Percentiles rank a stretch among this genome's conserved stretches.
Conservation (phyloP, 2,888 invertebrate species). For the Epirrhoe tristata region DNA sequence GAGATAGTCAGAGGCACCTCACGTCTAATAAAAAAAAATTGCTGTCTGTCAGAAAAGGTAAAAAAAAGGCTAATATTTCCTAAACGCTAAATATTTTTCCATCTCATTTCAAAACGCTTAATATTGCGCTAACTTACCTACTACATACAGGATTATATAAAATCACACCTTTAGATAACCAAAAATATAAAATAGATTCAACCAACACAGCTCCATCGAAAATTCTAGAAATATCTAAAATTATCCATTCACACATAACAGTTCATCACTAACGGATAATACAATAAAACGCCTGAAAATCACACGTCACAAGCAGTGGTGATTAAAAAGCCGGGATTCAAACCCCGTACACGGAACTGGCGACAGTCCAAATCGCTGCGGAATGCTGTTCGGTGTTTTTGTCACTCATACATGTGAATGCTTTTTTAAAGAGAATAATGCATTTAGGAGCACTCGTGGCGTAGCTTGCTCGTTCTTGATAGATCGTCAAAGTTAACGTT, state of each 20-base stretch:
- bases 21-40: too few relatives aligned
- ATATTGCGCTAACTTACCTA: too few relatives aligned
- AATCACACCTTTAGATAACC: too few relatives aligned
- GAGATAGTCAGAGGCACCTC: too few relatives aligned
- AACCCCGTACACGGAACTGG: slow-evolving; percentile 60
- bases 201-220: background rate
- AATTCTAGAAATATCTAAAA: background rate
- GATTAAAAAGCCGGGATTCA: slow-evolving; percentile 42
- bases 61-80: too few relatives aligned
- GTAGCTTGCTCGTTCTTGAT: background rate
- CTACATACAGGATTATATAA: too few relatives aligned
- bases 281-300: slow-evolving; percentile 28
- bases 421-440: slow-evolving; percentile 25
- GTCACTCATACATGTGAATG: slow-evolving; percentile 35
- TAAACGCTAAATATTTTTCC: too few relatives aligned
- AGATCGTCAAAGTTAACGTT: background rate
- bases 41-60: too few relatives aligned
- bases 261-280: slow-evolving; percentile 19
- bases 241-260: background rate
- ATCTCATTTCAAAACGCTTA: too few relatives aligned
- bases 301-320: slow-evolving; percentile 40
- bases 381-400: slow-evolving; percentile 57
- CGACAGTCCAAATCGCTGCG: slow-evolving; percentile 52
- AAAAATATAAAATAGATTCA: too few relatives aligned
- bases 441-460: background rate